A percentile compares a stretch with the other conserved stretches of the same genome.
These are phyloP conservation scores for Tenthredo distinguenda DNA, from an alignment of 2,888 invertebrate genomes.

Conservation along the genomic window DNA sequence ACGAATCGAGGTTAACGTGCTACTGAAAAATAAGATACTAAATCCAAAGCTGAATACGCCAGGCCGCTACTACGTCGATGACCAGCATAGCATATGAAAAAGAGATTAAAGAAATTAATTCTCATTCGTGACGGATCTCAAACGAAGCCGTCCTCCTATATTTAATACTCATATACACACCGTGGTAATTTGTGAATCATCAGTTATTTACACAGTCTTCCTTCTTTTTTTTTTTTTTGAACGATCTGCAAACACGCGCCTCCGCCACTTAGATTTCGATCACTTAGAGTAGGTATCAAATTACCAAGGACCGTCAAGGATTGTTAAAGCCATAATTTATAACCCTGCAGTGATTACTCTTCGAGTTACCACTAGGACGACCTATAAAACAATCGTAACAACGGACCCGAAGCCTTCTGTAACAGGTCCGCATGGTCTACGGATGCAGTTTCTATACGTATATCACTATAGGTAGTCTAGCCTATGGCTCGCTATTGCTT, in stretches of 20 bases:
- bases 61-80: neutral
- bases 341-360: slow-evolving; percentile 9
- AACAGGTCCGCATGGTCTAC: slow-evolving; percentile 15
- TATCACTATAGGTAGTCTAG: neutral
- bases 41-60: slow-evolving; percentile 28
- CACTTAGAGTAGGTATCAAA: slow-evolving; percentile 14
- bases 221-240: neutral
- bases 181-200: slow-evolving; percentile 30
- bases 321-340: slow-evolving; percentile 31
- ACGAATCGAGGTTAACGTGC: slow-evolving; percentile 42
- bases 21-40: slow-evolving; percentile 31
- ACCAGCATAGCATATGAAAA: slow-evolving; percentile 6
- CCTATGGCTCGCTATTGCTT: slow-evolving; percentile 32
- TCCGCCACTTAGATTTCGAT: slow-evolving; percentile 36
- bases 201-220: slow-evolving; percentile 13
- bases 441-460: neutral
- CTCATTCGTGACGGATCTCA: slow-evolving; percentile 30
- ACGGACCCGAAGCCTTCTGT: neutral
- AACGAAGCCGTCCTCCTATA: slow-evolving; percentile 28
- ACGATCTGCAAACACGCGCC: slow-evolving; percentile 39
- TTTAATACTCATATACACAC: neutral
- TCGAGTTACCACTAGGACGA: neutral
- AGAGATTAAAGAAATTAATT: slow-evolving; percentile 26
- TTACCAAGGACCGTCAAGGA: slow-evolving; percentile 38
- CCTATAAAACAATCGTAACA: slow-evolving; percentile 42